phyloP scores from a whole-genome alignment of 2,797 vertebrate species.

The Eutrigla gurnardus region DNA sequence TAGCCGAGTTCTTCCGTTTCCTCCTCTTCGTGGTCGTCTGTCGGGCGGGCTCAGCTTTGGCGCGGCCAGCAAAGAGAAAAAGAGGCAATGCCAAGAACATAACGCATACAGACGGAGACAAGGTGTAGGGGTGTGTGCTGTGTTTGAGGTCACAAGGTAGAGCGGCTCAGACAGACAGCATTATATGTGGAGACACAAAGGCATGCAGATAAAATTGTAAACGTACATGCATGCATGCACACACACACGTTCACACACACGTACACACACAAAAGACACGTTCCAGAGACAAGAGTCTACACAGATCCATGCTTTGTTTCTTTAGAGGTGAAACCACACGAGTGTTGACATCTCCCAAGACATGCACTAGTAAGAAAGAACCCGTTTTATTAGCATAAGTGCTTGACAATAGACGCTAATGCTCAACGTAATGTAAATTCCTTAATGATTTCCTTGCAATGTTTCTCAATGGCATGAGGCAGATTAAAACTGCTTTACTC shows the following conservation, averaged over 20 bases:
- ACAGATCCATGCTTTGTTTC: constrained; percentile 65
- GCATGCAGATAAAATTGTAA: constrained; percentile 7
- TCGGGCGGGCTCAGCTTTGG: constrained; percentile 96
- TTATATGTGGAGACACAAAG: not conserved
- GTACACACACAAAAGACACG: constrained; percentile 34
- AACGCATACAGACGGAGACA: constrained; percentile 76
- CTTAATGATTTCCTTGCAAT: constrained; percentile 55
- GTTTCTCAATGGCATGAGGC: constrained; percentile 43
- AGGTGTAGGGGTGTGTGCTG: constrained; percentile 53
- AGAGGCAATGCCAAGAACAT: constrained; percentile 80
- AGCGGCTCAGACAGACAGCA: not conserved
- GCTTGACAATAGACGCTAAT: constrained; percentile 72
- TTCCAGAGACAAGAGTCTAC: constrained; percentile 44
- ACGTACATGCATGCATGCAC: constrained; percentile 8
- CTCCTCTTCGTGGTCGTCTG: constrained; percentile 97
- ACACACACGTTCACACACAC: constrained; percentile 19
- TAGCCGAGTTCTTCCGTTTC: constrained; percentile 99
- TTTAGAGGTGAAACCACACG: constrained; percentile 63
- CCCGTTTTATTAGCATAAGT: constrained; percentile 74
- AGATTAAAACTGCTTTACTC: constrained; percentile 52
- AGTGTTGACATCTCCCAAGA: constrained; percentile 76
- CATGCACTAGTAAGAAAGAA: constrained; percentile 77
- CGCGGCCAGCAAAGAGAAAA: constrained; percentile 79
- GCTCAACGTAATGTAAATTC: constrained; percentile 58
- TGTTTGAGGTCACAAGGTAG: constrained; percentile 9